Percentiles rank a stretch among this genome's conserved stretches.
Evolutionary conservation across 2,797 vertebrate genomes (phyloP).

Genomic region (Allobates femoralis): DNA sequence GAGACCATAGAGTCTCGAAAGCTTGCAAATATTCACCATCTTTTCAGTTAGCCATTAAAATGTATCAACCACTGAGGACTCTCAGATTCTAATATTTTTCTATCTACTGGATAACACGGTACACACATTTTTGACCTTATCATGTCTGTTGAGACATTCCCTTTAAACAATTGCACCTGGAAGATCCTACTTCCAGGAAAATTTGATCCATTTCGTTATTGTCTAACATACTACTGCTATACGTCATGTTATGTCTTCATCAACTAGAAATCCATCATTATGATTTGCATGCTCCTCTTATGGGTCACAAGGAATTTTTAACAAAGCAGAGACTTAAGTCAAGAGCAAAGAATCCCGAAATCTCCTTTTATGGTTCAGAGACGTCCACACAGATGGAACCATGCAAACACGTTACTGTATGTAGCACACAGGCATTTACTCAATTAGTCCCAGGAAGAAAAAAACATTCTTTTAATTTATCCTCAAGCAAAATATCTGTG

Average conservation of each 20-base stretch:
- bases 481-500: constrained; percentile 23
- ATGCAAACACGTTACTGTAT: neutral
- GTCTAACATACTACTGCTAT: neutral
- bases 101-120: no score
- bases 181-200: neutral
- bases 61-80: no score
- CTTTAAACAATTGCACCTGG: no score
- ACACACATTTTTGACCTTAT: no score
- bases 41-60: no score
- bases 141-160: no score
- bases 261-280: neutral
- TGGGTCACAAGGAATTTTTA: constrained; percentile 15
- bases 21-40: no score
- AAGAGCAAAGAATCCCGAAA: neutral
- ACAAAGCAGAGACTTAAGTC: neutral
- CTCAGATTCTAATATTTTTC: no score
- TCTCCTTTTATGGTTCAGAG: constrained; percentile 27
- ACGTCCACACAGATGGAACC: constrained; percentile 8
- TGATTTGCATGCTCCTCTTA: neutral
- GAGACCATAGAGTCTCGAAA: no score
- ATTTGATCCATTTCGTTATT: neutral
- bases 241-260: neutral
- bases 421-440: constrained; percentile 27
- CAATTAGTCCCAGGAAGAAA: neutral
- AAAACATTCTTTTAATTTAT: neutral